These are phyloP conservation scores for Onychomys torridus DNA, from an alignment of 2,797 vertebrate species.

Conservation along the genomic window DNA sequence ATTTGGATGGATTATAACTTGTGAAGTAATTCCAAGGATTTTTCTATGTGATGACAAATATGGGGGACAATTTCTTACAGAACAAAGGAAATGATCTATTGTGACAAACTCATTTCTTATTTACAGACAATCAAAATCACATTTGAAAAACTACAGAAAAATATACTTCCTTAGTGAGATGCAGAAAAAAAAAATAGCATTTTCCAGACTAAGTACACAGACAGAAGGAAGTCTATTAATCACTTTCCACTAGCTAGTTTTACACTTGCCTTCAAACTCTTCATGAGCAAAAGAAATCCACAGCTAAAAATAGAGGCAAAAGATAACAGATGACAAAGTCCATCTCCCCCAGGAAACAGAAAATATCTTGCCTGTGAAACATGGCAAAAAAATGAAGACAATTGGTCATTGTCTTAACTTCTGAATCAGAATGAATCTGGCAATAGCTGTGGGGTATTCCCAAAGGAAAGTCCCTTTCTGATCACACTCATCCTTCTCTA, in stretches of 20 bases:
- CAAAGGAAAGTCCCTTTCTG: conserved; percentile 79
- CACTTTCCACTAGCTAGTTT: conserved; percentile 48
- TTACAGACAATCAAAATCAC: conserved; percentile 19
- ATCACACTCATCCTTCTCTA: neutral
- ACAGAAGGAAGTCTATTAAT: conserved; percentile 29
- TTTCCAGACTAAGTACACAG: neutral
- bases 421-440: conserved; percentile 65
- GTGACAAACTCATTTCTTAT: conserved; percentile 4
- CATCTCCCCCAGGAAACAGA: conserved; percentile 41
- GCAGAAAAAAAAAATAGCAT: neutral
- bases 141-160: conserved; percentile 43
- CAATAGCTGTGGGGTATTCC: conserved; percentile 72
- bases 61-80: neutral
- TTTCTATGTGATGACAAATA: neutral
- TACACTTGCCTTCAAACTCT: conserved; percentile 48
- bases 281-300: conserved; percentile 46
- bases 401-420: conserved; percentile 47
- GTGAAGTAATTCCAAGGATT: conserved; percentile 41
- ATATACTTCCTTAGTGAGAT: neutral
- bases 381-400: conserved; percentile 53
- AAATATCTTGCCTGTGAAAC: conserved; percentile 45
- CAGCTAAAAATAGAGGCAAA: conserved; percentile 56
- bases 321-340: neutral
- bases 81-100: conserved; percentile 14
- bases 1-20: conserved; percentile 41